Evolutionary conservation across 2,888 invertebrate species (phyloP).

Genomic region (Papilio demoleus): DNA sequence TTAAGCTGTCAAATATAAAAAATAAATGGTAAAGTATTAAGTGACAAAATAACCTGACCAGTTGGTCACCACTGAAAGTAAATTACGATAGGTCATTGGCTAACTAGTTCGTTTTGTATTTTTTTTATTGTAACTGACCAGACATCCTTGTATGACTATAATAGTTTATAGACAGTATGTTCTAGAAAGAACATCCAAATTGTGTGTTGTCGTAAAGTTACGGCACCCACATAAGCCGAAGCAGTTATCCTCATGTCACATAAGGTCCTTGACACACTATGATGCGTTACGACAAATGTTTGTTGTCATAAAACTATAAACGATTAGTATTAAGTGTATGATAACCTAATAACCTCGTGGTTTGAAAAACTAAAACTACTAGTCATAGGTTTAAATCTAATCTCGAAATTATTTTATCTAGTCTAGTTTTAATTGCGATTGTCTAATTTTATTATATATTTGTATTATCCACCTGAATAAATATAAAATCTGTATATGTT

Average conservation of each 20-base stretch:
- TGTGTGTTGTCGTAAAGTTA: neutral
- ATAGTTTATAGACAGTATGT: neutral
- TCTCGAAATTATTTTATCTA: neutral
- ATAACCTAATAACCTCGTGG: neutral
- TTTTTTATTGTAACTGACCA: too few relatives aligned
- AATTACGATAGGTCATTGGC: too few relatives aligned
- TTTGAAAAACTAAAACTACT: neutral
- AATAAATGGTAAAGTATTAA: too few relatives aligned
- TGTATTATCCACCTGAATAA: too few relatives aligned
- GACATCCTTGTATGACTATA: too few relatives aligned
- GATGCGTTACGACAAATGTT: constrained; percentile 9
- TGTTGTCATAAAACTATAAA: neutral
- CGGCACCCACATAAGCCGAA: neutral
- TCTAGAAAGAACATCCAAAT: constrained; percentile 2
- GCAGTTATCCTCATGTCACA: constrained; percentile 18
- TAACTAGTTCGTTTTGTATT: too few relatives aligned
- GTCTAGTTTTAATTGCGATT: neutral
- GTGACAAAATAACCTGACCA: too few relatives aligned
- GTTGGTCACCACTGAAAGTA: too few relatives aligned
- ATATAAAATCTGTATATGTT: too few relatives aligned
- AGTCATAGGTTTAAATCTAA: neutral
- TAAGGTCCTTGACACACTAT: constrained; percentile 26
- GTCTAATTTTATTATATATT: neutral
- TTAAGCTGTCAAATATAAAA: too few relatives aligned
- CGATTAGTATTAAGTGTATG: neutral